Evolutionary conservation across 2,113 vertebrate species (phyloP).

Genomic region (Oophaga pumilio): DNA sequence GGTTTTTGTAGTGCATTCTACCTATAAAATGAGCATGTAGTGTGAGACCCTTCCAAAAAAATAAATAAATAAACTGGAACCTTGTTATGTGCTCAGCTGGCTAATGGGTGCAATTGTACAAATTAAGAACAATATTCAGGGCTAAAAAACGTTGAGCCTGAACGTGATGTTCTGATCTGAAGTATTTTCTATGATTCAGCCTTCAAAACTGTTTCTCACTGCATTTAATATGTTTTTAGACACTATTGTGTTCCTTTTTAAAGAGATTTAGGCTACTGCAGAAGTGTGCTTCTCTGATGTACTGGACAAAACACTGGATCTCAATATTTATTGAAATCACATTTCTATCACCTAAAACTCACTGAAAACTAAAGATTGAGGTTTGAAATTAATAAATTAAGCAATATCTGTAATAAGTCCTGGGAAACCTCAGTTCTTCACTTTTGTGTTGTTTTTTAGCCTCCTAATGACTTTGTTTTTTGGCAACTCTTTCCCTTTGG

Average conservation of each 20-base stretch:
- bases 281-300: background rate
- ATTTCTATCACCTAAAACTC: background rate
- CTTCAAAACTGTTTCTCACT: background rate
- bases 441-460: conserved; percentile 18
- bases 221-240: background rate
- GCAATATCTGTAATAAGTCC: conserved; percentile 9
- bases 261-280: background rate
- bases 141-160: background rate
- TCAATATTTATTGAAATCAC: background rate
- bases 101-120: background rate
- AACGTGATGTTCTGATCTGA: background rate
- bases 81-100: background rate
- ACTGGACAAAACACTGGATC: background rate
- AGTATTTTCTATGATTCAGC: background rate
- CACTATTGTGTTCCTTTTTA: background rate
- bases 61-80: background rate
- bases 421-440: background rate
- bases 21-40: background rate
- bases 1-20: background rate
- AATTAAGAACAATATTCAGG: background rate
- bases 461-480: conserved; percentile 45
- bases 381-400: background rate
- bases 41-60: background rate
- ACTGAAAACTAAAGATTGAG: background rate
- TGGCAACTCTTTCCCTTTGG: conserved; percentile 67